Evolutionary conservation across 1,140 invertebrate species (phyloP), one percentile per base, ranked within the genome.

Genomic region (Sarcophaga peregrina): DNA sequence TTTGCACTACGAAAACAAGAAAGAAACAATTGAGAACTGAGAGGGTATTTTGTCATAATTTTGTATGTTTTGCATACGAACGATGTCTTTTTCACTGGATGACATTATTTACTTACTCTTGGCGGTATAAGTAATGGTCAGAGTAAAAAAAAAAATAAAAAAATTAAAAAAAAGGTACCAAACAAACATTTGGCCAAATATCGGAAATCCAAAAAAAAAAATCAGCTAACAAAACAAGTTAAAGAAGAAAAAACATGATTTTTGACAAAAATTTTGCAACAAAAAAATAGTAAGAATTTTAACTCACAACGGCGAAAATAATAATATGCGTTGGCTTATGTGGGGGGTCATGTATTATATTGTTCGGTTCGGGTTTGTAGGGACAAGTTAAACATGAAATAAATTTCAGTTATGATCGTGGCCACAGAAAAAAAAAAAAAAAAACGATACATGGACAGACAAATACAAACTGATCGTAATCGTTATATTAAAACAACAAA

Each of bases 61-160:
- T 82, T 82, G 25, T 82, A 82, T 82, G 52, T 82, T 82, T 48
- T 82, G 73, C 82, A 58, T 74, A 62, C 17, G 54, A 50, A 78
- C 82, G 82, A 82, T 82, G 82, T 82, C 82, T 82, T 78, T 78
- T 78, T 82, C 74, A 37, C 52, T 82, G 74, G 82, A 82, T 82
- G 82, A 76, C 82, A 82, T 82, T 82, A 82, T 82, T 82, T 82
- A 62, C 82, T 68, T 17, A 68, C 58, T n/a, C n/a, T 68, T 68
- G 58, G 17, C 58, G 58, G 58, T 68, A 68, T 17, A 68, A 68
- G n/a, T n/a, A n/a, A n/a, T n/a, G n/a, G n/a, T n/a, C n/a, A n/a
- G n/a, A n/a, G n/a, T n/a, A n/a, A n/a, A n/a, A n/a, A n/a, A n/a
- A n/a, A n/a, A n/a, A 37, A 37, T 2, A 37, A 37, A 37, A 37